Percentiles rank a stretch among this genome's conserved stretches.
Conservation (phyloP, 2,797 vertebrate species). For the Lacerta viridis region DNA sequence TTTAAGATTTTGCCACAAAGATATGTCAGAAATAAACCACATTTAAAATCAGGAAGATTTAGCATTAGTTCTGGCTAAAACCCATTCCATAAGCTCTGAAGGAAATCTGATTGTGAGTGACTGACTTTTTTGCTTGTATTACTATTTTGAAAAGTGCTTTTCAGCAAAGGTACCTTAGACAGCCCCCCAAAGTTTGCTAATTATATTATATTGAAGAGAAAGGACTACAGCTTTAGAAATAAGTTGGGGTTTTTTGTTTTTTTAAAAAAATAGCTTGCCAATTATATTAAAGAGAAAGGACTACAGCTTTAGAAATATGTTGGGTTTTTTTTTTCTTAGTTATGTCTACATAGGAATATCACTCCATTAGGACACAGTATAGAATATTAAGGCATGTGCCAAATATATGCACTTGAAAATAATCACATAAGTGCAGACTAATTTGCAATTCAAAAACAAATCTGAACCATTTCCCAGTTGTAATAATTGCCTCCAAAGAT, state of each 20-base stretch:
- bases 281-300: neutral
- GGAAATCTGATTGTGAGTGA: neutral
- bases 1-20: neutral
- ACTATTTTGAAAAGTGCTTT: neutral
- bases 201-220: neutral
- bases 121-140: neutral
- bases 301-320: neutral
- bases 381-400: neutral
- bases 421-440: neutral
- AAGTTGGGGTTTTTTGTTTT: too few relatives aligned
- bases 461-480: neutral
- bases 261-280: too few relatives aligned
- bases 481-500: neutral
- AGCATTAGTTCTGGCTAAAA: neutral
- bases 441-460: neutral
- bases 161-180: neutral
- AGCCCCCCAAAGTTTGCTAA: neutral
- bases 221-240: neutral
- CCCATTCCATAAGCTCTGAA: neutral
- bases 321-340: too few relatives aligned
- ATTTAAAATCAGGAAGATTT: neutral
- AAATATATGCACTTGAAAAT: neutral
- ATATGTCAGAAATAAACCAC: neutral
- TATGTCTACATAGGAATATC: neutral
- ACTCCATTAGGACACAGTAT: neutral